Percentiles rank a stretch among this genome's conserved stretches.
Evolutionary conservation across 2,113 vertebrate genomes (phyloP).

Genomic region (Cephalopholis sonnerati): DNA sequence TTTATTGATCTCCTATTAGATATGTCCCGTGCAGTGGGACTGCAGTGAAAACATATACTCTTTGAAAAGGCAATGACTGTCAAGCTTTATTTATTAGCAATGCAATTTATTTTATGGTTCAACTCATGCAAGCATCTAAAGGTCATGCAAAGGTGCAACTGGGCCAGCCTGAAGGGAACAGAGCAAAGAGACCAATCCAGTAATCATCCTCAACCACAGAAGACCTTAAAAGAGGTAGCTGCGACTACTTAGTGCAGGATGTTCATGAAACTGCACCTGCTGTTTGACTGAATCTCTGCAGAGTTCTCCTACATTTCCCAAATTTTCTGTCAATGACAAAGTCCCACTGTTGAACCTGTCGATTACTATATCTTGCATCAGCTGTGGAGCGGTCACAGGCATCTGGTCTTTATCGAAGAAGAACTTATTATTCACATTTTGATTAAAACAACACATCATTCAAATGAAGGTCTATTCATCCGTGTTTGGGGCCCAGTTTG

Average conservation of each 20-base stretch:
- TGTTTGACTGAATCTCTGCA: conserved; percentile 16
- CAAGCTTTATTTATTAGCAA: conserved; percentile 75
- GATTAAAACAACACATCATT: neutral
- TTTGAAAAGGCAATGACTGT: conserved; percentile 74
- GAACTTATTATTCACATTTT: neutral
- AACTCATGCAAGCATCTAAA: conserved; percentile 71
- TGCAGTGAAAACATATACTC: conserved; percentile 72
- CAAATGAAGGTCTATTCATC: neutral
- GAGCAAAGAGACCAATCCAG: conserved; percentile 27
- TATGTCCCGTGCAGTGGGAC: conserved; percentile 55
- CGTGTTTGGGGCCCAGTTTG: neutral
- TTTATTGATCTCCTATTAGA: conserved; percentile 43
- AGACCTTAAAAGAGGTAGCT: conserved; percentile 17
- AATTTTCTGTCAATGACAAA: neutral
- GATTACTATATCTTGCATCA: conserved; percentile 5
- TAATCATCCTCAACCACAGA: conserved; percentile 13
- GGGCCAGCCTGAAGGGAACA: conserved; percentile 40
- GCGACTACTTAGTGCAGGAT: conserved; percentile 9
- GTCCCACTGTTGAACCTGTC: neutral
- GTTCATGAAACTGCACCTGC: conserved; percentile 15
- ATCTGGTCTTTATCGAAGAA: neutral
- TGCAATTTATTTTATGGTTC: conserved; percentile 73
- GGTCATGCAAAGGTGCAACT: conserved; percentile 61
- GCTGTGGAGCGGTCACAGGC: neutral
- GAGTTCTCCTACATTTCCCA: neutral